A percentile compares a stretch with the other conserved stretches of the same genome.
Evolutionary conservation across 2,888 invertebrate genomes (phyloP).

Genomic region (Lordiphosa fenestrarum): DNA sequence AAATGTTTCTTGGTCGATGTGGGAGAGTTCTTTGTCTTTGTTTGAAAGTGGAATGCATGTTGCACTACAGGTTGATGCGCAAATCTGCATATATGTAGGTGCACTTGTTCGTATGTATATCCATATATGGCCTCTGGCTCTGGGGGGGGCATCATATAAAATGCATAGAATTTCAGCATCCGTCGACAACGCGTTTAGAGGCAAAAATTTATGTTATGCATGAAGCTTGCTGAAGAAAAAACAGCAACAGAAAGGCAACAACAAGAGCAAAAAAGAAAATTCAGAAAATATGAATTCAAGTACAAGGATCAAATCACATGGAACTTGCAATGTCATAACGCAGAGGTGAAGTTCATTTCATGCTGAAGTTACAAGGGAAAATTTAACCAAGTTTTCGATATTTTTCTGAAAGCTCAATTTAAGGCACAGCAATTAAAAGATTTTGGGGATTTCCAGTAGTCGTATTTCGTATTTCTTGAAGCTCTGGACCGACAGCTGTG

Average conservation of each 20-base stretch:
- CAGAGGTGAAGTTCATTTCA: neutral
- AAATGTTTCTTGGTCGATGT: too few species aligned
- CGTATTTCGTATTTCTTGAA: too few species aligned
- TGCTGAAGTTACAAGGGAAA: too few species aligned
- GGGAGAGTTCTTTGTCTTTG: neutral
- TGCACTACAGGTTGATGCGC: conserved; percentile 20
- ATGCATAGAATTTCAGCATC: conserved; percentile 67
- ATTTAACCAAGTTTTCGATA: too few species aligned
- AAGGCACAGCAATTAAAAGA: too few species aligned
- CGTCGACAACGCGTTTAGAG: conserved; percentile 58
- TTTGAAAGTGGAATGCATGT: neutral
- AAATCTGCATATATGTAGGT: conserved; percentile 48
- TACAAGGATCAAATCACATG: neutral
- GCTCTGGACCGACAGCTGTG: too few species aligned
- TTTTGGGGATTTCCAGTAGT: too few species aligned
- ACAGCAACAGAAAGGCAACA: conserved; percentile 13
- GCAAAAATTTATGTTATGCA: conserved; percentile 68
- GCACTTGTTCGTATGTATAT: neutral
- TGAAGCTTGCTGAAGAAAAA: conserved; percentile 39
- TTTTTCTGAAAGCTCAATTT: too few species aligned
- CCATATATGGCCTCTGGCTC: conserved; percentile 34
- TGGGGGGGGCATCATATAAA: conserved; percentile 56
- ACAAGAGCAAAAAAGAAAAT: neutral
- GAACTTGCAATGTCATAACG: neutral
- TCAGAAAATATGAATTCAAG: neutral